Base-by-base conservation (phyloP, 2,888 invertebrate genomes). In the Shargacucullia verbasci region DNA sequence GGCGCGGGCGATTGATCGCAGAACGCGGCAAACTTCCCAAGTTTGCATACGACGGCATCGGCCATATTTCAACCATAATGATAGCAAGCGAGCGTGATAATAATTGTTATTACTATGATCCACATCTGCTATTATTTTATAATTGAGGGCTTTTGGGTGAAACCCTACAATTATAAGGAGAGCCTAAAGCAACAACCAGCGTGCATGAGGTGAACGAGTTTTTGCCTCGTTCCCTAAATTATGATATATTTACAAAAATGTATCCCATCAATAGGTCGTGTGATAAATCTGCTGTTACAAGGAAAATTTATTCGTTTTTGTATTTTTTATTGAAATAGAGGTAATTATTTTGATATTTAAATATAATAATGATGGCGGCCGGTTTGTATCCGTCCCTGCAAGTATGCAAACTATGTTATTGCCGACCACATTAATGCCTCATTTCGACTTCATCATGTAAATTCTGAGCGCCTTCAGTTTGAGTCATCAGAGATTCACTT, bases 71-170 rank as follows among this genome's bases (percentile, higher is more conserved):
- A 94, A 87, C 83, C 63, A 84, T 94, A 94, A 94, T 94, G 88
- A 92, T 88, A 88, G 86, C 86, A 74, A 81, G 83, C 86, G 88
- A 90, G 92, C 92, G 94, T 91, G 93, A 93, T 94, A 94, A 94
- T 94, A 92, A 94, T 94, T 94, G 92, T 93, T 92, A 94, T 94
- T 94, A 94, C 92, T 92, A 92, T 90, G 92, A 93, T 91, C 90
- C 92, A 88, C 92, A 92, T 92, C 92, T 93, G 91, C 90, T 93
- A 94, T 94, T 94, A 94, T 93, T 93, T 94, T 92, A 94, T 94
- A 94, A 94, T 94, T 94, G 92, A 91, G 86, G 92, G 90, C 85
- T 93, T 93, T 94, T 91, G 91, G 90, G 91, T 89, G 90, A 92
- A 93, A 94, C 91, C 93, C 92, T 84, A 84, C 93, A 94, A 94